phyloP scores from a whole-genome alignment of 2,113 vertebrate species.

The Kryptolebias marmoratus region DNA sequence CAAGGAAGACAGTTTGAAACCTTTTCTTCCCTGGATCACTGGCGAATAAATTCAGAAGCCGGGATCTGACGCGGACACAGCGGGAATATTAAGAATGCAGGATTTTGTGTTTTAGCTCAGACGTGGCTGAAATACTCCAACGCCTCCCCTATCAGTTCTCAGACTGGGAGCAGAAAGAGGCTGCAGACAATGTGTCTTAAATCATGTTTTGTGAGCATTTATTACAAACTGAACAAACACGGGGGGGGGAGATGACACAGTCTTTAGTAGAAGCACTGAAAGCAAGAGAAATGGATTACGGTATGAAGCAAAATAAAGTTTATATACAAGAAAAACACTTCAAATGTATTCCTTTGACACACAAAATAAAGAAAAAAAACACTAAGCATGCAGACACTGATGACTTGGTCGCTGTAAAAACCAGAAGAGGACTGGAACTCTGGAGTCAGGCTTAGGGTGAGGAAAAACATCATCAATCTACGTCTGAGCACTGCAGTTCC shows the following conservation, averaged over 20 bases:
- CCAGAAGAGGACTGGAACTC: constrained; percentile 53
- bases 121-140: too few relatives aligned
- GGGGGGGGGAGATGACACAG: not conserved
- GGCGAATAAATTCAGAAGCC: too few relatives aligned
- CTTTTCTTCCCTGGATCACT: too few relatives aligned
- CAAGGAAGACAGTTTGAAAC: too few relatives aligned
- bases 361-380: constrained; percentile 19
- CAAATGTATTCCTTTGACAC: constrained; percentile 18
- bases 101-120: too few relatives aligned
- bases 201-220: too few relatives aligned
- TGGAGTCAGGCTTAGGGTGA: constrained; percentile 56
- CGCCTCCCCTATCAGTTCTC: too few relatives aligned
- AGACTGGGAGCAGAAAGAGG: too few relatives aligned
- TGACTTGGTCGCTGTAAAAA: constrained; percentile 14
- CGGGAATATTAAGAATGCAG: too few relatives aligned
- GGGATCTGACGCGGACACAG: too few relatives aligned
- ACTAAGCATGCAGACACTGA: constrained; percentile 1
- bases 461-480: constrained; percentile 77
- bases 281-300: not conserved
- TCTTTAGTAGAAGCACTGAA: not conserved
- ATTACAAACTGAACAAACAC: too few relatives aligned
- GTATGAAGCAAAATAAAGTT: constrained; percentile 14
- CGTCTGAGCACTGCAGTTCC: constrained; percentile 63
- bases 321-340: constrained; percentile 53
- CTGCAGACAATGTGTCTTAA: too few relatives aligned